phyloP scores from a whole-genome alignment of 2,797 vertebrate species.

The Chelon labrosus region DNA sequence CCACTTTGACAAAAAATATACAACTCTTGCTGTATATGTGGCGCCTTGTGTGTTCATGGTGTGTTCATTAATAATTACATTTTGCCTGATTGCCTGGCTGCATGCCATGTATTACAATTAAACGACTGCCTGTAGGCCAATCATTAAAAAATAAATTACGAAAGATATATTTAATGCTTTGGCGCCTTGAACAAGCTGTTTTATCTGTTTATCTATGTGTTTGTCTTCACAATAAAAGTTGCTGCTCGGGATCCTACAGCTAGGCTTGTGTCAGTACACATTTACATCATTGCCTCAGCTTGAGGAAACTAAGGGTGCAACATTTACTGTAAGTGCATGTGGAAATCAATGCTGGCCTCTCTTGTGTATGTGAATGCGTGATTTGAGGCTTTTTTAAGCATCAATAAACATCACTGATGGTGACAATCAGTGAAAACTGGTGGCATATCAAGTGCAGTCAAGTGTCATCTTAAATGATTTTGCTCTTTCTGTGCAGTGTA shows the following conservation, averaged over 20 bases:
- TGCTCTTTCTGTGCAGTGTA: slow-evolving; percentile 54
- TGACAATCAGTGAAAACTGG: slow-evolving; percentile 74
- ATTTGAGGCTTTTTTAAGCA: slow-evolving; percentile 68
- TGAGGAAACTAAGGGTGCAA: slow-evolving; percentile 27
- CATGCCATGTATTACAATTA: slow-evolving; percentile 24
- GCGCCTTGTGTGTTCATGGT: slow-evolving; percentile 17
- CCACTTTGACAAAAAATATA: slow-evolving; percentile 5
- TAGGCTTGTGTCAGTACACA: slow-evolving; percentile 25
- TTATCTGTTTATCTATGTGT: slow-evolving; percentile 16
- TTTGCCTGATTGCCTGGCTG: slow-evolving; percentile 42
- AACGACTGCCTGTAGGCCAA: slow-evolving; percentile 35
- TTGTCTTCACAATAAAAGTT: slow-evolving; percentile 25
- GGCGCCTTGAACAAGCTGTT: slow-evolving; percentile 35
- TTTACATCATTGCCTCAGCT: slow-evolving; percentile 29
- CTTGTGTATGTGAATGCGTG: slow-evolving; percentile 36
- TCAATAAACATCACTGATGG: slow-evolving; percentile 69
- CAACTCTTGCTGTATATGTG: slow-evolving; percentile 11
- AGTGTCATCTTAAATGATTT: slow-evolving; percentile 78
- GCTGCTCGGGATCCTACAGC: slow-evolving; percentile 13
- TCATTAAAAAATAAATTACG: slow-evolving; percentile 47
- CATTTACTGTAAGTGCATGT: slow-evolving; percentile 46
- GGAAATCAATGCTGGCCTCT: slow-evolving; percentile 62
- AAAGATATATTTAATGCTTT: slow-evolving; percentile 37
- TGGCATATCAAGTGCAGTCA: slow-evolving; percentile 69
- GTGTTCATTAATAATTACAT: slow-evolving; percentile 40